Evolutionary conservation across 2,888 invertebrate genomes (phyloP), one percentile per base, ranked within the genome.

Genomic region (Macaria notata): DNA sequence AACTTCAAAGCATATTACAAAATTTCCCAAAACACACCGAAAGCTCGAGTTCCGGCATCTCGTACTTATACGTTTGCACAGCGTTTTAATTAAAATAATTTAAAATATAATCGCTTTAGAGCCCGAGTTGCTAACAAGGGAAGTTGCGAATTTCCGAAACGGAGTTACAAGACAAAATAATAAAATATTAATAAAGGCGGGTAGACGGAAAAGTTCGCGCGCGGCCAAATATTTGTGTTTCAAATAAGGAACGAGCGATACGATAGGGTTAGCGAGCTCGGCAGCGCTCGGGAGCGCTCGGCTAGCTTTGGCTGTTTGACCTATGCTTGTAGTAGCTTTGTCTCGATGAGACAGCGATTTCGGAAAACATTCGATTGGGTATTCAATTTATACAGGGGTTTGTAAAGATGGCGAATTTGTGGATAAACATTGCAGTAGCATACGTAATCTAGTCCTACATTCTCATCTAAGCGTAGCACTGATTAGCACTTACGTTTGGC

Each of bases 81-180:
- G 84, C 81, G 83, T 89, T 91, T 91, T 90, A 90, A 91, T 91
- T 89, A 91, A 91, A 90, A 88, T 88, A 83, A 90, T 90, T 89
- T 88, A 81, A 89, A 90, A 90, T 88, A 89, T 91, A 91, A 91
- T 91, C 91, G 89, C 89, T 89, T 88, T 88, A 88, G 78, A 86
- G 81, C 74, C 73, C 70, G 83, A 86, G 84, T 85, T 71, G 79
- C 49, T 54, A 88, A 88, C 87, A 86, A 87, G 89, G 83, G 85
- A 88, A 89, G 88, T 90, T 89, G 76, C 67, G 74, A 86, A 77
- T 85, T 86, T 84, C 74, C 78, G 81, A 80, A 87, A 85, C 79
- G 83, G 76, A 78, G 83, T 78, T 82, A 87, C 88, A 89, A 91
- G 90, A 91, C 90, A 91, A 89, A 90, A 91, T 91, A 91, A 91